Conservation (phyloP, 2,888 invertebrate genomes). For the Pseudococcus jackbeardsleyi region DNA sequence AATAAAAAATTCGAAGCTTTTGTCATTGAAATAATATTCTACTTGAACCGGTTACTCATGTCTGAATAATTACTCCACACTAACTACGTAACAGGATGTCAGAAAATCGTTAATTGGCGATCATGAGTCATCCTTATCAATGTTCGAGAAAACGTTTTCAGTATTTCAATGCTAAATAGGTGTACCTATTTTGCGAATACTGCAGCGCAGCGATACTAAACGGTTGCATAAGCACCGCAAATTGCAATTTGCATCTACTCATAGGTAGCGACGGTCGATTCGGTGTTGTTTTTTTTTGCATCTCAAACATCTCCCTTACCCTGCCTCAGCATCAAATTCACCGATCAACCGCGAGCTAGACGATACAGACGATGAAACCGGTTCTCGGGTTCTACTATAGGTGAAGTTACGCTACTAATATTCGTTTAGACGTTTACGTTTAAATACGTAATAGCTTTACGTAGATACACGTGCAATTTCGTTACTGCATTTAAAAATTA, state of each 20-base stretch:
- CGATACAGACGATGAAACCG: conserved; percentile 44
- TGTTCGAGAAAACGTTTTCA: not conserved
- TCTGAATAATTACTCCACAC: not conserved
- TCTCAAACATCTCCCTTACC: not conserved
- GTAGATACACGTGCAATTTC: conserved; percentile 46
- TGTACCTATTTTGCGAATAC: not conserved
- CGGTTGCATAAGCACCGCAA: conserved; percentile 13
- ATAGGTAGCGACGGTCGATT: not conserved
- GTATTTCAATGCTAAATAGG: conserved; percentile 33
- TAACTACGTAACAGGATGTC: not conserved
- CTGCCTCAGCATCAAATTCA: not conserved
- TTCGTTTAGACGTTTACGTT: conserved; percentile 8
- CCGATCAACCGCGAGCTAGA: not conserved
- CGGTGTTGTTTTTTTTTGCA: not conserved
- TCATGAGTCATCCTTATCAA: conserved; percentile 39
- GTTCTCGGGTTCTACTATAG: conserved; percentile 30
- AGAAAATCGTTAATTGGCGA: conserved; percentile 10
- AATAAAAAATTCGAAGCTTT: not conserved
- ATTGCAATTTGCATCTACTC: not conserved
- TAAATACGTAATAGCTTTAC: conserved; percentile 20
- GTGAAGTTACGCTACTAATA: conserved; percentile 12
- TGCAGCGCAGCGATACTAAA: not conserved
- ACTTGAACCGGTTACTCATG: conserved; percentile 8
- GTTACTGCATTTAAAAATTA: conserved; percentile 23
- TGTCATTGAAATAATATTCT: not conserved